Base-by-base conservation (phyloP, 1,140 invertebrate genomes). In the Listronotus bonariensis region DNA sequence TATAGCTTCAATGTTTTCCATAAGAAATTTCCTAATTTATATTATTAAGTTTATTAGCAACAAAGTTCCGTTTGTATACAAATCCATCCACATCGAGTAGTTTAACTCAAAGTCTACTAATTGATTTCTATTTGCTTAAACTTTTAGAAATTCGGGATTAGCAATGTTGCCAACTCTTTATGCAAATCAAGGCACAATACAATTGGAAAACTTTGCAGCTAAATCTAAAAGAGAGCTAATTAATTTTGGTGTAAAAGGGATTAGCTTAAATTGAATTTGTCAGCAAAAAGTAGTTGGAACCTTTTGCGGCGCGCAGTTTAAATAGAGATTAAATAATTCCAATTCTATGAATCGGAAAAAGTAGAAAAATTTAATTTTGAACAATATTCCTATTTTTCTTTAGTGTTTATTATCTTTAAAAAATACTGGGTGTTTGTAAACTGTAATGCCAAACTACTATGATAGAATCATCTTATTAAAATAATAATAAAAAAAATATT, bases 61-160 rank as follows among this genome's bases (percentile, higher is more conserved):
- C 7, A 11, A 14, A 41, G 14, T 12, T 14, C 10, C n/a, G n/a
- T n/a, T 41, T 46, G 18, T 11, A 48, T 15, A 48, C 15, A 26
- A 26, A 26, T 36, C 12, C 0, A 51, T 18, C 48, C 48, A 20
- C 48, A 31, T 18, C 8, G 20, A 20, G 6, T 11, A 5, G 12
- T 7, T 51, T 32, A n/a, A 26, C 12, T 20, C 17, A 31, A 18
- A 26, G 14, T 31, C 12, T 18, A 14, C 51, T 53, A 53, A 53
- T 53, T 36, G 14, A 53, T 53, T 53, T 12, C 51, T 53, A 53
- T 38, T 53, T 53, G 51, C 32, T 53, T 14, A 36, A 51, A 53
- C 26, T 53, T 53, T 53, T 36, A 14, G 32, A n/a, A 31, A 15
- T 53, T 3, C 12, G 14, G 32, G 36, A 53, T 53, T 36, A 53